phyloP scores from a whole-genome alignment of 2,113 vertebrate species.

The Dendropsophus ebraccatus region DNA sequence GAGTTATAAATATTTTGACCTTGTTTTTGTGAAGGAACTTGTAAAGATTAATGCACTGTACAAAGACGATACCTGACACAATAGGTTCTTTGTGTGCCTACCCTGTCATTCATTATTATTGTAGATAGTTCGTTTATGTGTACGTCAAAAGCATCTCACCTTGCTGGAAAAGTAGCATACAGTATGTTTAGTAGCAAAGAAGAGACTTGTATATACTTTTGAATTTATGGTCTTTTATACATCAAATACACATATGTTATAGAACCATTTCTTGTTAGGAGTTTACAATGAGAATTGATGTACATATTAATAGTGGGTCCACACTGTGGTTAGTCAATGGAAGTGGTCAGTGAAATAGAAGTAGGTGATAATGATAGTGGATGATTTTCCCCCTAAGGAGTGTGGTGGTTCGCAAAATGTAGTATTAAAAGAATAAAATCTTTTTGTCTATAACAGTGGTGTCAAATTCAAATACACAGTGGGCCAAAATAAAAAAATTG shows the following conservation, averaged over 20 bases:
- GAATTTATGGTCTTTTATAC: neutral
- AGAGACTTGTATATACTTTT: neutral
- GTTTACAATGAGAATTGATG: too few relatives aligned
- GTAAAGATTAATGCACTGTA: constrained; percentile 27
- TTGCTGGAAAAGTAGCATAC: neutral
- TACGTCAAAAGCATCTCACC: neutral
- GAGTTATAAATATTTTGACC: constrained; percentile 45
- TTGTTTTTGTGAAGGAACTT: constrained; percentile 18
- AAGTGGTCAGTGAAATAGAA: too few relatives aligned
- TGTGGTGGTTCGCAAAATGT: neutral
- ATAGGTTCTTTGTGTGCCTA: constrained; percentile 22
- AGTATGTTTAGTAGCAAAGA: neutral
- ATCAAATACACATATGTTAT: neutral
- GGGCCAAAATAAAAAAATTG: too few relatives aligned
- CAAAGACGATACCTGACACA: neutral
- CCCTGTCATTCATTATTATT: neutral
- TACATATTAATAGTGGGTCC: neutral
- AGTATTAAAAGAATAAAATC: neutral
- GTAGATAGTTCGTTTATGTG: neutral
- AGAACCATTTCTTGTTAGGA: neutral
- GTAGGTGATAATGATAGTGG: too few relatives aligned
- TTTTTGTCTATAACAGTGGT: neutral
- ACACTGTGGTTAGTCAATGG: too few relatives aligned
- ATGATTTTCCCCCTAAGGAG: too few relatives aligned
- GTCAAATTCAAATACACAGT: too few relatives aligned